Evolutionary conservation across 2,797 vertebrate genomes (phyloP).

Genomic region (Pseudochirops corinnae): DNA sequence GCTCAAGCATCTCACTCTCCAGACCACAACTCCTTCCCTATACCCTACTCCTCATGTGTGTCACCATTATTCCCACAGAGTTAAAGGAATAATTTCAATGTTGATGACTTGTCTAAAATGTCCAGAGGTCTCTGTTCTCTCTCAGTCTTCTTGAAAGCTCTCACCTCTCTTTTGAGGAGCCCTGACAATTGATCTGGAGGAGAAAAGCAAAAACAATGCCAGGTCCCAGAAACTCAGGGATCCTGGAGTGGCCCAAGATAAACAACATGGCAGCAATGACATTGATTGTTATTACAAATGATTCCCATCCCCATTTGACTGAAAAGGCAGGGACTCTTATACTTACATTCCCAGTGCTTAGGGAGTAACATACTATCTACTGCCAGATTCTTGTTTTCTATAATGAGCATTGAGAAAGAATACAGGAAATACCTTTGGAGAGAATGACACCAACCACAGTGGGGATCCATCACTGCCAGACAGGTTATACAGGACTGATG

Average conservation of each 20-base stretch:
- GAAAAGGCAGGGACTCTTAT: background rate
- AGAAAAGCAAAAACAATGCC: background rate
- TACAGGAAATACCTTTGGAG: constrained; percentile 83
- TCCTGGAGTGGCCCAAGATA: background rate
- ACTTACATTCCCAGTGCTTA: background rate
- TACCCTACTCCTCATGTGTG: background rate
- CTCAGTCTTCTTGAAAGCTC: constrained; percentile 36
- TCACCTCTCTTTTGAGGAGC: background rate
- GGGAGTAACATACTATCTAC: constrained; percentile 62
- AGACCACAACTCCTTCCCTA: background rate
- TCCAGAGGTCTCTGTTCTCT: constrained; percentile 66
- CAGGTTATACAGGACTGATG: constrained; percentile 83
- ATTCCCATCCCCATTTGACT: background rate
- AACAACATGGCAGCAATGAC: background rate
- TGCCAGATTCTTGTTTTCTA: background rate
- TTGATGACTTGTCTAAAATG: constrained; percentile 50
- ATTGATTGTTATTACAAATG: background rate
- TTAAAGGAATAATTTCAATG: background rate
- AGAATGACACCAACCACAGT: constrained; percentile 88
- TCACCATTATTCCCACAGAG: background rate
- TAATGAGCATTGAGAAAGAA: constrained; percentile 41
- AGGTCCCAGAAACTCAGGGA: background rate
- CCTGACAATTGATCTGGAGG: background rate
- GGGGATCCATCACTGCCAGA: constrained; percentile 85
- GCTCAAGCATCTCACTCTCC: background rate